phyloP scores from a whole-genome alignment of 1,140 invertebrate species.

The Drosophila truncata region DNA sequence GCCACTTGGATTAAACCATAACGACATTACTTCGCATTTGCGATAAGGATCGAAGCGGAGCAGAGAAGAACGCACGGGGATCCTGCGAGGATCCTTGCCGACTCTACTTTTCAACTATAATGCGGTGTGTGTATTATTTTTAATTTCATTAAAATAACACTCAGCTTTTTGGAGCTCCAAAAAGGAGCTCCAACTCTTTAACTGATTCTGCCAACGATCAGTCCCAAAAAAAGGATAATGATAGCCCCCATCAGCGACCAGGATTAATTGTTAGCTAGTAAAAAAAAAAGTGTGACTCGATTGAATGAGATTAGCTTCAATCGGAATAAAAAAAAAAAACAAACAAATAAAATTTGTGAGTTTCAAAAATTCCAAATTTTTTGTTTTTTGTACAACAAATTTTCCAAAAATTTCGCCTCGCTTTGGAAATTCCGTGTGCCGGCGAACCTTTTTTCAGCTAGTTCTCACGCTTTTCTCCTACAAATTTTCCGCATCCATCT shows the following conservation, averaged over 20 bases:
- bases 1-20: constrained; percentile 9
- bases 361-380: background rate
- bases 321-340: background rate
- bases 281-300: background rate
- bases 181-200: constrained; percentile 11
- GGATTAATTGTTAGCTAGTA: too few species aligned
- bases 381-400: background rate
- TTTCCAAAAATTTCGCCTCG: background rate
- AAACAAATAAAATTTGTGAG: background rate
- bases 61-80: constrained; percentile 1
- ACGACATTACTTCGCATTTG: background rate
- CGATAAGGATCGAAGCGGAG: background rate
- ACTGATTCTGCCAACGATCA: background rate
- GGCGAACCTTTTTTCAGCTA: background rate
- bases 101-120: constrained; percentile 63
- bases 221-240: background rate
- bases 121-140: constrained; percentile 82
- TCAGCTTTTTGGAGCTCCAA: background rate
- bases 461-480: background rate
- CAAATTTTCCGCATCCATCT: background rate
- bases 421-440: background rate
- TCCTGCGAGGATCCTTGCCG: constrained; percentile 30
- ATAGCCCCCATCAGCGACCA: background rate
- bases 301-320: constrained; percentile 20
- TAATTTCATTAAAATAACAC: constrained; percentile 30